phyloP scores from a whole-genome alignment of 1,140 invertebrate genomes.

The Holcopasites calliopsidis region DNA sequence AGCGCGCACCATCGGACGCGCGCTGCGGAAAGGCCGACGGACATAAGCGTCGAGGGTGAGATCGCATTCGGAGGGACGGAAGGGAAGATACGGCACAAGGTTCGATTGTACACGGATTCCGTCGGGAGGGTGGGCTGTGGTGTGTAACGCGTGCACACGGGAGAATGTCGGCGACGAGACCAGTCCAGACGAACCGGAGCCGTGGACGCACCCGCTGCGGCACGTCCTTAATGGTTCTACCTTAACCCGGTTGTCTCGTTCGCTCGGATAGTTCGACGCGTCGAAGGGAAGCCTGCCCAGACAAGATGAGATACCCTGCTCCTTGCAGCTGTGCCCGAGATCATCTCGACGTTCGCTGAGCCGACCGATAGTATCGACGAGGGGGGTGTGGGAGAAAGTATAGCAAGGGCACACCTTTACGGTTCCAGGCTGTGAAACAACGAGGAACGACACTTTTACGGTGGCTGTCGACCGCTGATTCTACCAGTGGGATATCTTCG shows the following conservation, averaged over 20 bases:
- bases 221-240: conserved; percentile 11
- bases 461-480: background rate
- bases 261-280: background rate
- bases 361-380: background rate
- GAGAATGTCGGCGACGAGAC: conserved; percentile 35
- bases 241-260: conserved; percentile 22
- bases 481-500: background rate
- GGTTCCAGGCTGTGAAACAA: conserved; percentile 8
- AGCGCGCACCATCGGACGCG: background rate
- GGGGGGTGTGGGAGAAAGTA: background rate
- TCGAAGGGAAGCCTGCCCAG: background rate
- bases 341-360: conserved; percentile 13
- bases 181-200: conserved; percentile 30
- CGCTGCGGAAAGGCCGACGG: background rate
- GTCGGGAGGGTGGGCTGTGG: too few species aligned
- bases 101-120: background rate
- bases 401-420: too few species aligned
- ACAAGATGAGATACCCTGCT: conserved; percentile 6
- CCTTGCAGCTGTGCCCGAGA: conserved; percentile 16
- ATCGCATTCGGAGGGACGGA: background rate
- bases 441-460: background rate
- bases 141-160: background rate
- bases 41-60: background rate
- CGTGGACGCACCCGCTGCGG: conserved; percentile 22
- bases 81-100: background rate